Conservation (phyloP, 2,888 invertebrate genomes). For the Phyllotreta cruciferae region DNA sequence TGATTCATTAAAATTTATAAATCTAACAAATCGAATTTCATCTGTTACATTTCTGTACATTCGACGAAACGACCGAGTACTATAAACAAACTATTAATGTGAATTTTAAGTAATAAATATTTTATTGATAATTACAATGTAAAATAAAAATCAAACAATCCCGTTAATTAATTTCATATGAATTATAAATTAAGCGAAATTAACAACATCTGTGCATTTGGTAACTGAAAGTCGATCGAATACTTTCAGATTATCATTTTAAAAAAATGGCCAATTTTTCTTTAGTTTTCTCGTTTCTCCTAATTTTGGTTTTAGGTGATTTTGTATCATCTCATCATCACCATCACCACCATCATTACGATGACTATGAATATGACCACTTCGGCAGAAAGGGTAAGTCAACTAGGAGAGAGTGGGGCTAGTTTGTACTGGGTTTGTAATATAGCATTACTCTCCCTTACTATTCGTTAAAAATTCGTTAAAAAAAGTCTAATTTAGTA, state of each 20-base stretch:
- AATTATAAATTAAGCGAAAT: slow-evolving; percentile 2
- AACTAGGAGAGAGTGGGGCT: no score
- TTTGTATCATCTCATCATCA: no score
- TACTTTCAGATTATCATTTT: background rate
- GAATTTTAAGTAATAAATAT: background rate
- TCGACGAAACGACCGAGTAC: background rate
- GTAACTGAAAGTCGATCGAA: background rate
- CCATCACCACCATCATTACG: no score
- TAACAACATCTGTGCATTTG: background rate
- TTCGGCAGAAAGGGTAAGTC: no score
- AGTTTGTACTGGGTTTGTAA: no score
- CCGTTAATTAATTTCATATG: background rate
- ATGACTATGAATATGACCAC: no score
- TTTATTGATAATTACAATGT: slow-evolving; percentile 4
- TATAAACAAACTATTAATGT: background rate
- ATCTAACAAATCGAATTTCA: no score
- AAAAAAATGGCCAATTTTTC: slow-evolving; percentile 6
- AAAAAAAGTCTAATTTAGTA: no score
- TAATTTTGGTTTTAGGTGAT: background rate
- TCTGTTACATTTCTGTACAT: slow-evolving; percentile 2
- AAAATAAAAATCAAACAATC: slow-evolving; percentile 12
- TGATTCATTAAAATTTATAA: no score
- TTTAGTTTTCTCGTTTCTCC: slow-evolving; percentile 3
- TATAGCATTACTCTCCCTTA: no score
- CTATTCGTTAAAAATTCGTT: no score